Evolutionary conservation across 2,888 invertebrate genomes (phyloP), one percentile per base, ranked within the genome.

Genomic region (Drosophila melanosoma): DNA sequence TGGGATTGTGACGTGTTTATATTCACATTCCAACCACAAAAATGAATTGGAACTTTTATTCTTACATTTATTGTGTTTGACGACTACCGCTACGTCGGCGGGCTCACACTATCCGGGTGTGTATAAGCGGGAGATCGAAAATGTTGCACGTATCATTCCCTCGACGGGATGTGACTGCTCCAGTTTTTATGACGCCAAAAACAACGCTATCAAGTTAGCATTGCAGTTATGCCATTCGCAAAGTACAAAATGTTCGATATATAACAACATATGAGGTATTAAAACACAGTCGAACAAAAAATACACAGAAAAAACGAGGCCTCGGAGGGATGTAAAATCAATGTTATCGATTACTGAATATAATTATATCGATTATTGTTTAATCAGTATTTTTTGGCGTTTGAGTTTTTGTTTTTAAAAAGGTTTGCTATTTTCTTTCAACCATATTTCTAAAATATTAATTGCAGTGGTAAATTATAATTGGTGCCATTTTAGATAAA

Each of bases 221-320:
- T 76, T 53, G 64, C 61, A 54, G 20, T 65, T 36, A 53, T 35
- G 64, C 40, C 65, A 61, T 56, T 40, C 42, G 29, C 20, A 26
- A 42, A 51, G 42, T 63, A 42, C 29, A 42, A 53, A 62, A 70
- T 54, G 62, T 35, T 48, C 42, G 35, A 69, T 64, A 52, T 66
- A 61, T 54, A 58, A 69, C 68, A 83, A 59, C 53, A 73, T 60
- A 63, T 62, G 23, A 81, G 69, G 59, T 69, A 69, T 69, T 64
- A 75, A 76, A 71, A 62, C 69, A 72, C 52, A 61, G 70, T 61
- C 70, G 63, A 71, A 69, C 64, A 79, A 79, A 81, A 81, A 81
- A 76, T 76, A 89, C 79, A 84, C 69, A 83, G 69, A 76, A 86
- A 88, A 86, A 83, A 79, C 76, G 89, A 89, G 89, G 87, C 70